Evolutionary conservation across 2,888 invertebrate genomes (phyloP).

Genomic region (Brachypalpus laphriformis): DNA sequence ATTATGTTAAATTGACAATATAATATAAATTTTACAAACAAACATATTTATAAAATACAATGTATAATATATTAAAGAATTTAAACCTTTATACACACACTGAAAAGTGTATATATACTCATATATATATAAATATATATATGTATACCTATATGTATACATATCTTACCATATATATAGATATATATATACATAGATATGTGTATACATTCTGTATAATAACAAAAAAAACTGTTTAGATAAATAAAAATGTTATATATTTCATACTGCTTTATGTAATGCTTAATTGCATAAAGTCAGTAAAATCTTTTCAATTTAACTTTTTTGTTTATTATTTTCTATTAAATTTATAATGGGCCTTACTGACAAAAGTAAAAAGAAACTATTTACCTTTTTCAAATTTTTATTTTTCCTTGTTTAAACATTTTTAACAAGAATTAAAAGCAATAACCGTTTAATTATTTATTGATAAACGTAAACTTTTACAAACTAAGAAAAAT

Average conservation of each 20-base stretch:
- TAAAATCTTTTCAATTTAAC: constrained; percentile 14
- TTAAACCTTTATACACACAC: constrained; percentile 72
- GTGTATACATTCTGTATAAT: constrained; percentile 67
- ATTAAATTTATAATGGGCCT: constrained; percentile 68
- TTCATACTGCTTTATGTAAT: constrained; percentile 58
- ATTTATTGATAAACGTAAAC: constrained; percentile 60
- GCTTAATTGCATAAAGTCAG: constrained; percentile 46
- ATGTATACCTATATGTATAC: constrained; percentile 42
- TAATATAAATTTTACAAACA: constrained; percentile 73
- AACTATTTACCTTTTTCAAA: constrained; percentile 56
- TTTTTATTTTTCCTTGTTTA: constrained; percentile 39
- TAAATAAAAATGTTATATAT: constrained; percentile 70
- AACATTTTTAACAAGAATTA: constrained; percentile 47
- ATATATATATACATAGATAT: constrained; percentile 70
- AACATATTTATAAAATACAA: constrained; percentile 69
- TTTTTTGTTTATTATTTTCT: constrained; percentile 35
- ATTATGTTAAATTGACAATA: constrained; percentile 74
- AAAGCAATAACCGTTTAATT: constrained; percentile 70
- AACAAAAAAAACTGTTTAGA: constrained; percentile 63
- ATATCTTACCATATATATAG: constrained; percentile 51
- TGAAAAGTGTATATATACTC: constrained; percentile 52
- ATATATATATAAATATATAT: constrained; percentile 42
- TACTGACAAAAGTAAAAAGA: constrained; percentile 57
- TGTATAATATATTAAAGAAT: constrained; percentile 71
- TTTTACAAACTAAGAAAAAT: constrained; percentile 65